Base-by-base conservation (phyloP, 37 sponge, comb jelly and placozoan species). In the Geodia barretti region DNA sequence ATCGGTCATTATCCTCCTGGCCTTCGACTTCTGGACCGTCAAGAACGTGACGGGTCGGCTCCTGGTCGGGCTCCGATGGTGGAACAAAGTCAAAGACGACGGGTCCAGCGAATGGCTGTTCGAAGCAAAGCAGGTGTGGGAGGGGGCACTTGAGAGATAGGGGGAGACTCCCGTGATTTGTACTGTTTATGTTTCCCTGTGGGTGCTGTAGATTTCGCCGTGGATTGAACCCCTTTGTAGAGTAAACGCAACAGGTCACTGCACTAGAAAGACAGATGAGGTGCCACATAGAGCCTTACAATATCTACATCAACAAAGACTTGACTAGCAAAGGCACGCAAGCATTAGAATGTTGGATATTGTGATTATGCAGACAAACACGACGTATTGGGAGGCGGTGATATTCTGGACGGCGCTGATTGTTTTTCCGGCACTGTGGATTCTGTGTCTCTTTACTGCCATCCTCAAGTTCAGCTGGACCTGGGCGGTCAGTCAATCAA, bases 61-160 rank as follows among this genome's bases (percentile, higher is more conserved):
- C 23, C 59, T 98, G 67, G 98, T 93, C 5, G 96, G 98, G 2
- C 83, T 98, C n/a, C 64, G 98, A 66, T 98, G 98, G 98, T 98
- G 98, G 98, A 98, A 98, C 65, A 93, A 95, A 76, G 89, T 98
- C 3, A 93, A 98, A 41, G 98, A 95, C 47, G 94, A 98, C 76
- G 98, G 98, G 9, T 80, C 87, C 4, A 93, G 94, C 39, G 78
- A 72, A 19, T 98, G 98, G 98, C 62, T 93, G 60, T 98, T 92
- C 89, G 98, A 98, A 40, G 81, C 93, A 21, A 86, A 84, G 77
- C 89, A 95, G 84, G 96, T 91, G 39, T 66, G 75, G n/a, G n/a
- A n/a, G n/a, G n/a, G n/a, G n/a, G n/a, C n/a, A n/a, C n/a, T n/a
- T n/a, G n/a, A n/a, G n/a, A n/a, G n/a, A n/a, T n/a, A n/a, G n/a